phyloP scores from a whole-genome alignment of 2,888 invertebrate species.

The Hydropsyche betteni region DNA sequence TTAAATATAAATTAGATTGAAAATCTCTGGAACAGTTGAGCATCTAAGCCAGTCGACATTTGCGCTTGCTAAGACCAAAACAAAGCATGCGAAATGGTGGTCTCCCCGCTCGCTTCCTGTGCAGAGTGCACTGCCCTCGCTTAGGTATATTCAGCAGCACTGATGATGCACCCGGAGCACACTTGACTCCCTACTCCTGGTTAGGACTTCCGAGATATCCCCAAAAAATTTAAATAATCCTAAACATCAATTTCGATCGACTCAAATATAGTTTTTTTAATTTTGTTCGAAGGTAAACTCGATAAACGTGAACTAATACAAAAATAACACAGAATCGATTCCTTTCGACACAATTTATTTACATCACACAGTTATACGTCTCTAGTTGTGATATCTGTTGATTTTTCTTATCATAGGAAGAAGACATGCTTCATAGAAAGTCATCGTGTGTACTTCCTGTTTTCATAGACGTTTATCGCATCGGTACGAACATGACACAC shows the following conservation, averaged over 20 bases:
- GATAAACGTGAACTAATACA: too few relatives aligned
- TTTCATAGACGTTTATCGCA: conserved; percentile 33
- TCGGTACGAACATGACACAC: neutral
- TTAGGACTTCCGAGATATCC: too few relatives aligned
- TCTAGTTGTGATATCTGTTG: conserved; percentile 24
- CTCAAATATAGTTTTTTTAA: too few relatives aligned
- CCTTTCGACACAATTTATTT: too few relatives aligned
- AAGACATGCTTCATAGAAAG: conserved; percentile 37
- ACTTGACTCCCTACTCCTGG: too few relatives aligned
- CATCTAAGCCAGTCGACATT: neutral
- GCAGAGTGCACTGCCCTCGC: conserved; percentile 23
- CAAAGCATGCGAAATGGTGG: conserved; percentile 27
- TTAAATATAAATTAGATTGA: neutral
- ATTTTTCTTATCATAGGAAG: conserved; percentile 40
- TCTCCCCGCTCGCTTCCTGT: conserved; percentile 2
- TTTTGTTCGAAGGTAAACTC: too few relatives aligned
- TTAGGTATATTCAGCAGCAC: conserved; percentile 1
- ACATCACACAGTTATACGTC: neutral
- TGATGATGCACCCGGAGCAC: neutral
- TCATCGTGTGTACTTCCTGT: conserved; percentile 37
- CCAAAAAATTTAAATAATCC: too few relatives aligned
- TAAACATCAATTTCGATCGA: too few relatives aligned
- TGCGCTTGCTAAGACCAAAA: conserved; percentile 3
- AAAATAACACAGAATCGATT: too few relatives aligned
- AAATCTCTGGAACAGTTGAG: neutral